A percentile compares a stretch with the other conserved stretches of the same genome.
Conservation (phyloP, 2,888 invertebrate genomes). For the Marronus borbonicus region DNA sequence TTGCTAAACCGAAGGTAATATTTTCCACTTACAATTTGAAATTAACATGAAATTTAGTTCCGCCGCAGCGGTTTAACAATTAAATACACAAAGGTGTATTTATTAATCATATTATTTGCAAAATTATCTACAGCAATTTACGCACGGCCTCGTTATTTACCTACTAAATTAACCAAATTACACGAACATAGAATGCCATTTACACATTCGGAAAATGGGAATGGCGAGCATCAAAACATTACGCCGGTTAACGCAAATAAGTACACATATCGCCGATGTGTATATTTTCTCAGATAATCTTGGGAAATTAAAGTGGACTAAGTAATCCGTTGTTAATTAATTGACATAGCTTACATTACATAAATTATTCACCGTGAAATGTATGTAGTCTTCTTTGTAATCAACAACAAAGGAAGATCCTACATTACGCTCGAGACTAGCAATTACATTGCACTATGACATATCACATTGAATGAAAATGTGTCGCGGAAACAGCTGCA, state of each 20-base stretch:
- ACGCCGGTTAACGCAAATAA: slow-evolving; percentile 1
- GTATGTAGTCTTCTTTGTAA: background rate
- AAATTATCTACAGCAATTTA: slow-evolving; percentile 38
- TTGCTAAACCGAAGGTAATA: background rate
- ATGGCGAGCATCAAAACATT: background rate
- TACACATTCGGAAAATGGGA: background rate
- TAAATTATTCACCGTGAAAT: slow-evolving; percentile 16
- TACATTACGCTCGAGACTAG: slow-evolving; percentile 14
- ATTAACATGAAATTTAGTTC: slow-evolving; percentile 19
- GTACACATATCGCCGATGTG: background rate
- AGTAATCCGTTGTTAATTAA: slow-evolving; percentile 27
- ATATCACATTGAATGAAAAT: too few relatives aligned
- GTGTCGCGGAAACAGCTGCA: background rate
- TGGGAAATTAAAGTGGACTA: background rate
- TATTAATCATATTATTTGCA: slow-evolving; percentile 23
- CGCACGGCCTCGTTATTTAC: slow-evolving; percentile 11
- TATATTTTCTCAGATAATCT: background rate
- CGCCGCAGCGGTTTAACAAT: slow-evolving; percentile 20
- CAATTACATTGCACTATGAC: background rate
- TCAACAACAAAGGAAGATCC: background rate
- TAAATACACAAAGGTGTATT: slow-evolving; percentile 26
- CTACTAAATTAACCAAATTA: slow-evolving; percentile 42
- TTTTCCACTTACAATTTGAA: slow-evolving; percentile 16
- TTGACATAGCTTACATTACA: slow-evolving; percentile 16
- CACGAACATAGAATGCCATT: background rate